Conservation (phyloP, 2,888 invertebrate genomes). For the Cheilosia vulpina region DNA sequence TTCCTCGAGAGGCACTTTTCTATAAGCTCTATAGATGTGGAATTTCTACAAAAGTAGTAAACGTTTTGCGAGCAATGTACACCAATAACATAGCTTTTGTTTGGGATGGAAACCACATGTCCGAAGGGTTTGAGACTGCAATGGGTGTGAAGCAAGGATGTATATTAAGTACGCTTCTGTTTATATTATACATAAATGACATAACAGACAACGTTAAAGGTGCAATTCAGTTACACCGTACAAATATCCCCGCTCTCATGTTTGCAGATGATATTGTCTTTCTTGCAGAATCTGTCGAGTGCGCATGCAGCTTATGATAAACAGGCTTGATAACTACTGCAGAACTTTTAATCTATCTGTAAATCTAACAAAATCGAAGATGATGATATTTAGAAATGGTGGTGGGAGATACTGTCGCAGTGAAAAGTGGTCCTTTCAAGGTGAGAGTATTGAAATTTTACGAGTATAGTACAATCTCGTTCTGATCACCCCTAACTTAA, state of each 20-base stretch:
- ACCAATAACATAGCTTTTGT: not conserved
- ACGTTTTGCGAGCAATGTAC: not conserved
- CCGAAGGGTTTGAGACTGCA: too few relatives aligned
- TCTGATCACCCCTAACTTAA: not conserved
- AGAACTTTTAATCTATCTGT: too few relatives aligned
- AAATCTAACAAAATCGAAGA: too few relatives aligned
- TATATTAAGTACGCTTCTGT: not conserved
- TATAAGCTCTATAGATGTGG: too few relatives aligned
- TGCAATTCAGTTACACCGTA: not conserved
- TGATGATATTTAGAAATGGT: too few relatives aligned
- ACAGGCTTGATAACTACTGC: too few relatives aligned
- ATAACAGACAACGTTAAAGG: constrained; percentile 7
- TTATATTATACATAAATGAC: constrained; percentile 17
- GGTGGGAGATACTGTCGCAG: too few relatives aligned
- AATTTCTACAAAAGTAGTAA: too few relatives aligned
- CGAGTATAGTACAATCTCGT: constrained; percentile 15
- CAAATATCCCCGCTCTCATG: not conserved
- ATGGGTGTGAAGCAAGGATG: constrained; percentile 4
- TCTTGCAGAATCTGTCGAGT: too few relatives aligned
- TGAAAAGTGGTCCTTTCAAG: too few relatives aligned
- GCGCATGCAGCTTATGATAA: too few relatives aligned
- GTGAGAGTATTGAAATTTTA: constrained; percentile 2
- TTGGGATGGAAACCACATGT: not conserved
- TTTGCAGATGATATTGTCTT: not conserved
- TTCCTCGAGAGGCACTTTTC: too few relatives aligned